These are phyloP conservation scores for Drosophila kepulauana DNA, from an alignment of 1,140 invertebrate species.

Conservation along the genomic window DNA sequence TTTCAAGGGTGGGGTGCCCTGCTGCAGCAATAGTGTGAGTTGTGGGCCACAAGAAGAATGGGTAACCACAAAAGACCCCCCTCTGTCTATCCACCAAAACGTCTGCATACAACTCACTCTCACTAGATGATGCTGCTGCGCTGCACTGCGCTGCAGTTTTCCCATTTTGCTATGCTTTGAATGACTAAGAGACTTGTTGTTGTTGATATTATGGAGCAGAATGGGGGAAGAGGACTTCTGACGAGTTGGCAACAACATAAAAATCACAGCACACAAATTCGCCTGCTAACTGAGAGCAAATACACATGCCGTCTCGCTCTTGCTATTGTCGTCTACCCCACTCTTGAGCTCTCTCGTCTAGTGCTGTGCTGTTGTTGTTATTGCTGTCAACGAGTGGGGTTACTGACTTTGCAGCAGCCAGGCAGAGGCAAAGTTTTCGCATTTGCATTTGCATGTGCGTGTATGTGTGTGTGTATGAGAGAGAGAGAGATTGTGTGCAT, in stretches of 20 bases:
- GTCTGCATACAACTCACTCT: constrained; percentile 72
- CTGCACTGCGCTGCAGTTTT: constrained; percentile 51
- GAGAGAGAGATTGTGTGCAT: constrained; percentile 4
- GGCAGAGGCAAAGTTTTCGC: constrained; percentile 52
- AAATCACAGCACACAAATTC: constrained; percentile 75
- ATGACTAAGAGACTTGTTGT: constrained; percentile 63
- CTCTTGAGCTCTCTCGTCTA: constrained; percentile 36
- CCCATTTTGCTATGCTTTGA: constrained; percentile 58
- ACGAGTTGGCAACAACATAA: constrained; percentile 77
- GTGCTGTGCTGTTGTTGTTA: constrained; percentile 26
- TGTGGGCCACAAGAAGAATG: constrained; percentile 4
- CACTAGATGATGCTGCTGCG: constrained; percentile 62
- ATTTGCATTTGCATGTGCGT: constrained; percentile 33
- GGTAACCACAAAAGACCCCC: constrained; percentile 21
- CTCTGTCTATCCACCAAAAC: constrained; percentile 18
- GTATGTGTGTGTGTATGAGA: constrained; percentile 8
- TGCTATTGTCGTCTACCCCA: constrained; percentile 32
- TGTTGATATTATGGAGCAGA: constrained; percentile 43
- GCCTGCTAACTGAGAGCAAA: constrained; percentile 64
- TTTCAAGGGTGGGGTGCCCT: constrained; percentile 50
- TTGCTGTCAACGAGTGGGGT: constrained; percentile 72
- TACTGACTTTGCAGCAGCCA: constrained; percentile 81
- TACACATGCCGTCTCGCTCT: constrained; percentile 13
- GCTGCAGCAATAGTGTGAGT: constrained; percentile 20
- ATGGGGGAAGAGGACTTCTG: constrained; percentile 57